Evolutionary conservation across 2,797 vertebrate species (phyloP), one percentile per base, ranked within the genome.

Genomic region (Chaunax sp.): DNA sequence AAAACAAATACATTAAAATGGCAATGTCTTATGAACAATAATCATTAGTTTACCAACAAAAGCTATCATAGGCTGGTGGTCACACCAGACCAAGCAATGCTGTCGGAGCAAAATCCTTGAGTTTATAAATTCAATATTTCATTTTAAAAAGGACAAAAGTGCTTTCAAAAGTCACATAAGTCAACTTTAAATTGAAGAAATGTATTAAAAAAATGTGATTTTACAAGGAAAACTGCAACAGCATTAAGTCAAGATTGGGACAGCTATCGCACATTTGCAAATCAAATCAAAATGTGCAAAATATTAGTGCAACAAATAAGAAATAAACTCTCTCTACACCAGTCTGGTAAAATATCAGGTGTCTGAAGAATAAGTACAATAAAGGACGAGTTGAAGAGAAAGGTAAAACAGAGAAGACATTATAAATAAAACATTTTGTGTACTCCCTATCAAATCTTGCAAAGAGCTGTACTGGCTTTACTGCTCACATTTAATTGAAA

Each of bases 401-500:
- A n/a, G n/a, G n/a, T n/a, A 51, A 51, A 20, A 33, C 53, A 22
- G 5, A 8, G 5, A 18, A 0, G 1, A 43, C 19, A 5, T n/a
- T n/a, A n/a, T n/a, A n/a, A n/a, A n/a, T n/a, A n/a, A n/a, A 37
- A 41, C 7, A 20, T 15, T 44, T 8, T 1, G 3, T 37, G 20
- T 3, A 22, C 26, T 52, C 5, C 2, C 3, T 33, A n/a, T 30
- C 15, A 47, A 2, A 0, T 14, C 7, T 41, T 41, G 12, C 28
- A 54, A 16, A 33, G n/a, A 37, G 35, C 23, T 25, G n/a, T 15
- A 44, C 49, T 72, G 57, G 57, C 5, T 11, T 35, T 35, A 16
- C 25, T 63, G 4, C 28, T 71, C 37, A 23, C 25, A 46, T n/a
- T 20, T 46, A 50, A 69, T 38, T 10, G 67, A 71, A 64, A 68